Evolutionary conservation across 2,888 invertebrate genomes (phyloP), one percentile per base, ranked within the genome.

Genomic region (Limnephilus auricula): DNA sequence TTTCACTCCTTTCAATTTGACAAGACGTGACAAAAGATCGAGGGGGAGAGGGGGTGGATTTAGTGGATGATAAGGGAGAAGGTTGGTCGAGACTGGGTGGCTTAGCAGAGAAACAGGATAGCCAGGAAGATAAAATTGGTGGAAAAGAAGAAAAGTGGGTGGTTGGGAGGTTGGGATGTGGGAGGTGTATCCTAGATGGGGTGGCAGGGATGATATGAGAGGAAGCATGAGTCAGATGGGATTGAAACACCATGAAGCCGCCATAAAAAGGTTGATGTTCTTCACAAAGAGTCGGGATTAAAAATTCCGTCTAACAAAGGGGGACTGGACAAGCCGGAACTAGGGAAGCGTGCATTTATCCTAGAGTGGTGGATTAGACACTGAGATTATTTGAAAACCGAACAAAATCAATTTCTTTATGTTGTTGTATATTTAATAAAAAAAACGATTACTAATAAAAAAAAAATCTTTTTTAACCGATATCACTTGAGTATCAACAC

Each of bases 251-350:
- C 90, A 89, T 92, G 90, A 92, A 92, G 90, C 89, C 89, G 31
- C 85, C 89, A 90, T 89, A 89, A 92, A 92, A 92, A 89, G 89
- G 89, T 82, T 89, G 89, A 89, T 89, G 89, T 86, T 92, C 91
- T 91, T 92, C 92, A 88, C 90, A 87, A 87, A 91, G 84, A 87
- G 92, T 45, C 91, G 89, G 91, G 91, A 92, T 92, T 92, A 92
- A 92, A 92, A 92, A 92, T 92, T 92, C 92, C 89, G 89, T 78
- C 50, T 90, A 91, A 92, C 92, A 92, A 92, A 91, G 90, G 88
- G 40, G 15, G 80, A 78, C 65, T 87, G 87, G 87, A 50, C 87
- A 45, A 18, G 34, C 34, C 34, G 79, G 89, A 65, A 37, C 31
- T 10, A 4, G 78, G 31, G 30, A 79, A 37, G 89, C 79, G 79